Evolutionary conservation across 2,888 invertebrate species (phyloP).

Genomic region (Mechanitis messenoides): DNA sequence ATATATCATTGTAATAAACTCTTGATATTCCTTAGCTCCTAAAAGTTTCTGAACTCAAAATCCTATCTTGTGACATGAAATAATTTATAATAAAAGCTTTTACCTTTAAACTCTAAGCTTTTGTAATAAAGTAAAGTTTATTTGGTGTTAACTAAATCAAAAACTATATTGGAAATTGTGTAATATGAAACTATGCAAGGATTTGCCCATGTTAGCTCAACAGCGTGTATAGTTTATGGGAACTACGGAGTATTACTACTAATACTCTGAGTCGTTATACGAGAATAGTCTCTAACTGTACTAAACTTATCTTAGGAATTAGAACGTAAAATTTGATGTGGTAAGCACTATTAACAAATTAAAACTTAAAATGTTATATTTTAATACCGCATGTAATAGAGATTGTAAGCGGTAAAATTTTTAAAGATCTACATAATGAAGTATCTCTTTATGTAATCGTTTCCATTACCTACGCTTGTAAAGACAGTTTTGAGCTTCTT

Average conservation of each 20-base stretch:
- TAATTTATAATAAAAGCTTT: neutral
- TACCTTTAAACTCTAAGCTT: conserved; percentile 1
- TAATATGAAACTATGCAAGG: conserved; percentile 9
- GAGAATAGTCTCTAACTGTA: neutral
- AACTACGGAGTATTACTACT: neutral
- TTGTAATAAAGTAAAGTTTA: conserved; percentile 9
- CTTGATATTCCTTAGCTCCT: conserved; percentile 16
- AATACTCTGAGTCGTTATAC: neutral
- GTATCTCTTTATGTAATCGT: conserved; percentile 35
- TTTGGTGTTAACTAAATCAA: conserved; percentile 9
- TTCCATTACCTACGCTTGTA: conserved; percentile 45
- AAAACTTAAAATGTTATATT: neutral
- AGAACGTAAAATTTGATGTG: neutral
- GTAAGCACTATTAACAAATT: neutral
- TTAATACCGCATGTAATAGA: neutral
- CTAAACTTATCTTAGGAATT: neutral
- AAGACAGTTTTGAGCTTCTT: conserved; percentile 48
- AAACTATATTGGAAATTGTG: conserved; percentile 11
- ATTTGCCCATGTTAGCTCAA: conserved; percentile 12
- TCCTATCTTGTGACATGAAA: conserved; percentile 20
- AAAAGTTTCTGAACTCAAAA: conserved; percentile 17
- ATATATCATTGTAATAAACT: conserved; percentile 19
- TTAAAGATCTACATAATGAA: conserved; percentile 28
- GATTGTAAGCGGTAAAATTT: conserved; percentile 4
- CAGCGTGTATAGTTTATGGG: conserved; percentile 1